These are phyloP conservation scores for Cardiocondyla obscurior DNA, from an alignment of 1,140 invertebrate species.

Conservation along the genomic window DNA sequence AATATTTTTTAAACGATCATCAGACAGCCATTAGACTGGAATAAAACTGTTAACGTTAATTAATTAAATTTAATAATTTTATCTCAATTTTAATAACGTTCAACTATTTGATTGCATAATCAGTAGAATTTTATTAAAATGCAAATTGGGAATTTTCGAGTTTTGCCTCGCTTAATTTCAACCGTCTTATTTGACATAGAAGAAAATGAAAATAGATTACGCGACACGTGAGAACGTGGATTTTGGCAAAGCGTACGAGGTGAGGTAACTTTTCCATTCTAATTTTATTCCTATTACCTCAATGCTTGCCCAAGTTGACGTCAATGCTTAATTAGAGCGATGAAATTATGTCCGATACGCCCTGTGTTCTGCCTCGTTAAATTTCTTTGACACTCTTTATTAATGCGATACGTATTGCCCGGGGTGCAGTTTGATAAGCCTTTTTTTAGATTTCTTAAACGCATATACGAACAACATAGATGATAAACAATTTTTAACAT, in stretches of 20 bases:
- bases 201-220: neutral
- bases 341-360: constrained; percentile 13
- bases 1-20: neutral
- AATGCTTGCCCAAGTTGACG: constrained; percentile 16
- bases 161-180: neutral
- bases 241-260: constrained; percentile 15
- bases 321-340: constrained; percentile 40
- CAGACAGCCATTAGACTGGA: neutral
- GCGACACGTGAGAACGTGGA: neutral
- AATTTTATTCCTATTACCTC: constrained; percentile 41
- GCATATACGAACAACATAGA: too few relatives aligned
- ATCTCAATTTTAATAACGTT: neutral
- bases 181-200: neutral
- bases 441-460: neutral
- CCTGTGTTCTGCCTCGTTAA: neutral
- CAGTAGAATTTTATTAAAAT: neutral
- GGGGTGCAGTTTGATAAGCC: neutral
- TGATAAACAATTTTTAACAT: too few relatives aligned
- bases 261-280: constrained; percentile 14
- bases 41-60: neutral
- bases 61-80: neutral
- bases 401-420: neutral
- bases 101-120: neutral
- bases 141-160: neutral
- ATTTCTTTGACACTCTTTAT: neutral